Evolutionary conservation across 2,888 invertebrate genomes (phyloP).

Genomic region (Stenichneumon culpator): DNA sequence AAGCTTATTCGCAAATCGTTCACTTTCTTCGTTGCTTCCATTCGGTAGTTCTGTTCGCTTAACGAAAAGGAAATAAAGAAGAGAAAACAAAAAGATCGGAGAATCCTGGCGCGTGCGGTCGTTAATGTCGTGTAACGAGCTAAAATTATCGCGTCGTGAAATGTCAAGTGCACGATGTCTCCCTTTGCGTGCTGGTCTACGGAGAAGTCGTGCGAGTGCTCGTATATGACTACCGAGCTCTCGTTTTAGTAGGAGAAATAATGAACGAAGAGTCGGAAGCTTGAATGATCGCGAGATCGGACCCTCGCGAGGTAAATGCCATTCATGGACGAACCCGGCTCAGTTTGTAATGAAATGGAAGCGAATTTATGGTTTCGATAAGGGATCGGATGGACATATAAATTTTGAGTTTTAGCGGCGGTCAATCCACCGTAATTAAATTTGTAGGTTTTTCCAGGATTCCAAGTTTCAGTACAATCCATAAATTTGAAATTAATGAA

Average conservation of each 20-base stretch:
- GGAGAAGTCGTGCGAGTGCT: conserved; percentile 2
- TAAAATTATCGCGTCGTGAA: conserved; percentile 79
- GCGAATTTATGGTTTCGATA: background rate
- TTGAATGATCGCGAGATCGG: conserved; percentile 38
- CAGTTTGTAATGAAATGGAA: background rate
- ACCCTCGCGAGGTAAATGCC: conserved; percentile 1
- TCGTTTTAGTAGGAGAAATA: conserved; percentile 38
- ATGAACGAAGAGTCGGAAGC: conserved; percentile 15
- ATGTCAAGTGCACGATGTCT: conserved; percentile 79
- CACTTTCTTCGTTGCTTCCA: conserved; percentile 14
- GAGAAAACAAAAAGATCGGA: conserved; percentile 62
- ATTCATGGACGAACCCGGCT: background rate
- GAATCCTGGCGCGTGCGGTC: conserved; percentile 70
- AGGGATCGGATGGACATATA: background rate
- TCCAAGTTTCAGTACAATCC: background rate
- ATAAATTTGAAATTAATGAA: background rate
- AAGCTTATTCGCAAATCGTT: background rate
- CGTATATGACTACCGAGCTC: conserved; percentile 12
- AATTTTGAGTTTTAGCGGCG: background rate
- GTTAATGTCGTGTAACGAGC: conserved; percentile 79
- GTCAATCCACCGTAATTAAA: background rate
- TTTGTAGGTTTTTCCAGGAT: background rate
- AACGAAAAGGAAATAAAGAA: conserved; percentile 13
- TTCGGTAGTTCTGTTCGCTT: conserved; percentile 19
- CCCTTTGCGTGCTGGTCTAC: conserved; percentile 21